Evolutionary conservation across 2,797 vertebrate genomes (phyloP), one percentile per base, ranked within the genome.

Genomic region (Tenualosa thibaudeaui): DNA sequence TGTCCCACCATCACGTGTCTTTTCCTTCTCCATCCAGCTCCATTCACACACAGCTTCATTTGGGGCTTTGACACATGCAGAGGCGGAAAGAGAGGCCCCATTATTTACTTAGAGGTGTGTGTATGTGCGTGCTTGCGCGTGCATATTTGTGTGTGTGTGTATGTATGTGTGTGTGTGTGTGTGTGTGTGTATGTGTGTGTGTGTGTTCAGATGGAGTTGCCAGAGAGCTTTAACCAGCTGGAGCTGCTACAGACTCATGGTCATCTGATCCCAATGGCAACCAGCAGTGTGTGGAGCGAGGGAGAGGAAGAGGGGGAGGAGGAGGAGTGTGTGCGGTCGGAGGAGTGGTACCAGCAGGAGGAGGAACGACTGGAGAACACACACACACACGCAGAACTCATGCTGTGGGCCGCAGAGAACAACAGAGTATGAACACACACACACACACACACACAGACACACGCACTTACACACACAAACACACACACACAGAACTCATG

Each of bases 351-450:
- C 3, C 94, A 95, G 62, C 90, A 95, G 85, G 96, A 97, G 92
- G 98, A 98, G 90, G 93, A 95, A 60, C 92, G 89, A 81, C 94
- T 98, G 87, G 94, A 95, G 91, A 9, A 71, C 26, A 71, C 65
- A 71, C 65, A 95, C 71, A 90, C 93, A 78, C 97, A 96, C 1
- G 91, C 91, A 82, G 96, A 97, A 84, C 90, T 99, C 81, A 88
- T 98, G 0, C 95, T 99, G 65, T 99, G 98, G 97, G 97, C 98
- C 65, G 96, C 96, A 0, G 97, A 99, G 93, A 96, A 96, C 88
- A 98, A 98, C 89, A 95, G 96, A 78, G 97, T 99, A 93, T 96
- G 95, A 92, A 49, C 53, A 51, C 40, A 46, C 65, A 40, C 26
- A 49, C 50, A 71, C 65, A 71, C 65, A 71, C 65, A 71, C 65